A percentile compares a stretch with the other conserved stretches of the same genome.
Evolutionary conservation across 2,797 vertebrate species (phyloP).

Genomic region (Pteropus rufus): DNA sequence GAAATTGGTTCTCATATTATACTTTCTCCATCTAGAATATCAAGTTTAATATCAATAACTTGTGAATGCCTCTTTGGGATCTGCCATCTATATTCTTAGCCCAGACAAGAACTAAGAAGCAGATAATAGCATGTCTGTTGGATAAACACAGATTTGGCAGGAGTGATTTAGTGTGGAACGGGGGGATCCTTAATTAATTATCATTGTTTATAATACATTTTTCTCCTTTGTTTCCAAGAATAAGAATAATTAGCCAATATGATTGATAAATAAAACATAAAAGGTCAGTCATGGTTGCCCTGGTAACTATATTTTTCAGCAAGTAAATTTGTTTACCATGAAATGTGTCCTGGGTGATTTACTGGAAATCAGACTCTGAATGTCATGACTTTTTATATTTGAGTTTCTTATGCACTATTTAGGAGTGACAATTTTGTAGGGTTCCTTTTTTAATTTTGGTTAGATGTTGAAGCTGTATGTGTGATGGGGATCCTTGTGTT

Average conservation of each 20-base stretch:
- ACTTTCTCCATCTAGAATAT: not conserved
- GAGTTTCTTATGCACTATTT: conserved; percentile 50
- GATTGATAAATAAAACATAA: conserved; percentile 75
- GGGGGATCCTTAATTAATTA: conserved; percentile 68
- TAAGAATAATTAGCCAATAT: conserved; percentile 66
- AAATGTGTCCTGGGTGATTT: conserved; percentile 68
- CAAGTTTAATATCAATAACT: not conserved
- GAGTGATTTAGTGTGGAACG: conserved; percentile 46
- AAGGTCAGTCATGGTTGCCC: conserved; percentile 74
- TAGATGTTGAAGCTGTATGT: conserved; percentile 15
- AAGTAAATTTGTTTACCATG: conserved; percentile 72
- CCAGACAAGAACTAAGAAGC: not conserved
- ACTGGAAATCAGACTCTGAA: conserved; percentile 67
- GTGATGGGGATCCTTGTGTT: conserved; percentile 13
- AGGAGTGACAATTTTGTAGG: conserved; percentile 43
- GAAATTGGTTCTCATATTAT: not conserved
- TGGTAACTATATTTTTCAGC: conserved; percentile 70
- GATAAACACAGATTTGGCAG: conserved; percentile 54
- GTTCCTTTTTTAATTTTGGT: not conserved
- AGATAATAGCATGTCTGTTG: conserved; percentile 13
- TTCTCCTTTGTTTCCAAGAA: conserved; percentile 66
- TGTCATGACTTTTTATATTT: conserved; percentile 67
- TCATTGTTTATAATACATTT: conserved; percentile 66
- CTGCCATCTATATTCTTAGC: not conserved
- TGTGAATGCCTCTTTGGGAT: not conserved